Base-by-base conservation (phyloP, 2,888 invertebrate genomes). In the Caenorhabditis sulstoni region DNA sequence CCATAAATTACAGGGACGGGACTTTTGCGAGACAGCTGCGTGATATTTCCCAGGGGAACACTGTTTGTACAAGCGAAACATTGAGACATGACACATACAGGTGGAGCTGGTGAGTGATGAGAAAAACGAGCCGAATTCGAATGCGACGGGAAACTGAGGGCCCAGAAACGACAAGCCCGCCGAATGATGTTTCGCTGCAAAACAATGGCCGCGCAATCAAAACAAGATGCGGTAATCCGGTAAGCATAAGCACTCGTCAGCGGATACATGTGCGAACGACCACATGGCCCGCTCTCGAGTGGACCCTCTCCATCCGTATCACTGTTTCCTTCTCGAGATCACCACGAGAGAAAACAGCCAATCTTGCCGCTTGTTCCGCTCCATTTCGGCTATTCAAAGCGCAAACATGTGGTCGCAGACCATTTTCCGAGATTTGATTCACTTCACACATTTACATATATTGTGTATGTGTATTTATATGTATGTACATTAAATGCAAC, bases 401-500 rank as follows among this genome's bases (percentile, higher is more conserved):
- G 73, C 57, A 73, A 73, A 73, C 61, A 70, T 65, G 64, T 49
- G n/a, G 37, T 18, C 20, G 52, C 45, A 53, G 70, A 70, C 57
- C 12, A 41, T 22, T 14, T 55, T 37, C 39, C 57, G 62, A 71
- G 62, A 62, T 71, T 62, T 62, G 64, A 57, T 64, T 64, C 62
- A 5, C 29, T 29, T 29, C 7, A 5, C 29, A 29, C 29, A 29
- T 29, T 5, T 29, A 29, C 7, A 7, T 65, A 47, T 58, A 55
- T 64, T 39, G 37, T 71, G 55, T 55, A 37, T 68, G 57, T 41
- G 61, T 61, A 22, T 71, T 18, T 71, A 39, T 64, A 37, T 61
- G 49, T 71, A 50, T 71, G 73, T 73, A 73, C 73, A 73, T 73
- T 64, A 73, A 73, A 73, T 64, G 73, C 64, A 64, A 64, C 73